Evolutionary conservation across 2,797 vertebrate species (phyloP), one percentile per base, ranked within the genome.

Genomic region (Danionella dracula): DNA sequence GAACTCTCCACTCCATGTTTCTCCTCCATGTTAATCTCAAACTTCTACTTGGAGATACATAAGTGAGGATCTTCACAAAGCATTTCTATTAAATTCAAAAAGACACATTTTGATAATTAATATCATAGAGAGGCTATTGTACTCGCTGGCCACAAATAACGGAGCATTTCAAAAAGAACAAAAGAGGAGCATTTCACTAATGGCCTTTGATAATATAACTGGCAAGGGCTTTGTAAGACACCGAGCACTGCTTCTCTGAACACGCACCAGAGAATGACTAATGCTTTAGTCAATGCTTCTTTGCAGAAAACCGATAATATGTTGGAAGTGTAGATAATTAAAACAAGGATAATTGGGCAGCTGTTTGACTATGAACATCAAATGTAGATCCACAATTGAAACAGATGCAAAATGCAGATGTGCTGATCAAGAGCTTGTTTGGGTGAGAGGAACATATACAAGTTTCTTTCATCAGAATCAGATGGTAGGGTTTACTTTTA

Each of bases 281-380:
- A 49, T 51, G 55, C 40, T 67, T 50, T 17, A 49, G 29, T 42
- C 27, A 50, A 59, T 42, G 57, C 50, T 44, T 66, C 37, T 32
- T 20, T 56, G 13, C 11, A 19, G 10, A 31, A 41, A 31, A 20
- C 12, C 40, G 53, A 57, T 46, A 48, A 55, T 46, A 37, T 38
- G 55, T 8, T 20, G 16, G 13, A 32, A 40, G 31, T 4, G 1
- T 7, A 46, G 29, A 19, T 66, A 42, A 66, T 66, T 56, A 48
- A 48, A 66, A 55, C 8, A 31, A 4, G 19, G 10, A 46, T 66
- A 56, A 46, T 66, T 38, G 34, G 13, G 21, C 53, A 66, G 63
- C 63, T 57, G 53, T 12, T 38, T 16, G 32, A 29, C 31, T 65
- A 5, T 34, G n/a, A 53, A 35, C 40, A 41, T 41, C 45, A 53